Evolutionary conservation across 2,113 vertebrate genomes (phyloP), one percentile per base, ranked within the genome.

Genomic region (Buteo buteo): DNA sequence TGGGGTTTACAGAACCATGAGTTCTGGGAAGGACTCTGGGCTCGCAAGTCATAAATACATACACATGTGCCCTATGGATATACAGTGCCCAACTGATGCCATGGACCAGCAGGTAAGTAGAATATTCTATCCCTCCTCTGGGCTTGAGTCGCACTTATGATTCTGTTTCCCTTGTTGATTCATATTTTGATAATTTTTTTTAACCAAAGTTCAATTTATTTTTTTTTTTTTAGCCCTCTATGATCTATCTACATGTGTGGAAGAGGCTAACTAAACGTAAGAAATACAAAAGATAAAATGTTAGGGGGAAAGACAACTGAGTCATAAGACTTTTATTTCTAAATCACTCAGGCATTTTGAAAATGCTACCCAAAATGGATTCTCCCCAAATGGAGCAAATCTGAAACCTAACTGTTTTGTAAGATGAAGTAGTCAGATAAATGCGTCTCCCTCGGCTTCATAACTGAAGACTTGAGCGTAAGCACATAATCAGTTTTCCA

Each of bases 21-120:
- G 9, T 52, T 92, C 54, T 93, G 49, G 54, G 58, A 90, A 83
- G 45, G 54, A 22, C 24, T 7, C 2, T 61, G 34, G 26, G 24
- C 19, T 80, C 0, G 0, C 14, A 40, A 70, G 19, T 40, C 36
- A n/a, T 77, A 86, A 54, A 44, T 36, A 55, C 3, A 6, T 94
- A 47, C 13, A 36, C 18, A 38, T 13, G 15, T 40, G 6, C 31
- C 38, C 31, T 69, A 9, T 47, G 18, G 17, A 28, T 67, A 21
- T 6, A 24, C 29, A 72, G 31, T 15, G 4, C 16, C 40, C 25
- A 73, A 31, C 21, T 70, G 34, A 61, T 80, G 16, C 16, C 10
- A 7, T 31, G 31, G 40, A 49, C 10, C 10, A 45, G 40, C 4
- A 4, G 6, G 1, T 49, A 38, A 84, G 6, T 52, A 54, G 42